Base-by-base conservation (phyloP, 2,888 invertebrate species). In the Archaeoteleia sp. region DNA sequence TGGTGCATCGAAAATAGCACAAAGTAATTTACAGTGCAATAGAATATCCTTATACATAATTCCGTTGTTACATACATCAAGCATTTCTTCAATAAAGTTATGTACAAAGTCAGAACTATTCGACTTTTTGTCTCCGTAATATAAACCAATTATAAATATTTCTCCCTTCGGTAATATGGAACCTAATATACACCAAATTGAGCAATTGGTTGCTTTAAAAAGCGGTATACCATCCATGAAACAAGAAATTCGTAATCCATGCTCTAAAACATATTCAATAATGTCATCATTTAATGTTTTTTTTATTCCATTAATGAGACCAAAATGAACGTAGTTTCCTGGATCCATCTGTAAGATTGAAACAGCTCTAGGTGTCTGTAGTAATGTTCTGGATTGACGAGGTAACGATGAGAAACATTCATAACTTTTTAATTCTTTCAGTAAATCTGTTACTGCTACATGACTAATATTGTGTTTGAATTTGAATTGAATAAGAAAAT, bases 111-210 rank as follows among this genome's bases (percentile, higher is more conserved):
- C 6, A 40, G 6, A 7, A 30, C 20, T 32, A 60, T 68, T 63
- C 10, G 58, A 46, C 20, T 68, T 67, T 9, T 69, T 62, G 42
- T 67, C 57, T 29, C 62, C 63, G 30, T 57, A 48, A 10, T 68
- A 73, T 14, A 63, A 51, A 8, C 70, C 67, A 40, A 70, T 25
- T 9, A 70, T 57, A 46, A 62, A 54, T 8, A 70, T 55, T 43
- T 49, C 23, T 37, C 51, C 39, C 25, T 32, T 14, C 45, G 62
- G 40, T 25, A 49, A 7, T 9, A 70, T 10, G 30, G 32, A 65
- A 42, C 55, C 48, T 17, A 71, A 54, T 32, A 74, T 73, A 48
- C 60, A 63, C 66, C 71, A 73, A 6, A 69, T 60, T 20, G 61
- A 60, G 49, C 60, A 65, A 4, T 39, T 32, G 7, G 66, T 46